Percentiles rank a stretch among this genome's conserved stretches.
These are phyloP conservation scores for Watsonalla binaria DNA, from an alignment of 2,888 invertebrate species.

Conservation along the genomic window DNA sequence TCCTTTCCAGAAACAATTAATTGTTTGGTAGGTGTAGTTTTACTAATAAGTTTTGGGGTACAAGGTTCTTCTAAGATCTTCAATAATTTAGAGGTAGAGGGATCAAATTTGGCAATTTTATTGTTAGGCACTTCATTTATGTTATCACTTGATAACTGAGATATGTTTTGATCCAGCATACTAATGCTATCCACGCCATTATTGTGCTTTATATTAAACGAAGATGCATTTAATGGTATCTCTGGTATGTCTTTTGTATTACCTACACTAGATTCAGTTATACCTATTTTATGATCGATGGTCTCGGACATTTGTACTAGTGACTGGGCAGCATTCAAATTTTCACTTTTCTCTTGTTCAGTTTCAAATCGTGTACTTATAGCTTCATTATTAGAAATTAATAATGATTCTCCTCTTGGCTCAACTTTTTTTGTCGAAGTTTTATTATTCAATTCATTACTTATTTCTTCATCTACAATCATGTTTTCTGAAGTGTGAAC, in stretches of 20 bases:
- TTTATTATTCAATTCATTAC: conserved; percentile 17
- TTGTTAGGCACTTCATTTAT: conserved; percentile 34
- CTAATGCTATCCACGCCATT: conserved; percentile 33
- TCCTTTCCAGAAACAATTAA: conserved; percentile 56
- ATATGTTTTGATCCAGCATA: conserved; percentile 43
- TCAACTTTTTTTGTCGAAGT: conserved; percentile 11
- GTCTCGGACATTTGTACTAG: conserved; percentile 73
- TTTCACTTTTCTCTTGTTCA: conserved; percentile 69
- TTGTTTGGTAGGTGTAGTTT: conserved; percentile 46
- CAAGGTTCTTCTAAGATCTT: conserved; percentile 77
- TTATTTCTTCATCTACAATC: conserved; percentile 7
- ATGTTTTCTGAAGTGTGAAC: conserved; percentile 18
- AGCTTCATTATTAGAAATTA: conserved; percentile 33
- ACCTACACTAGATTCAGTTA: conserved; percentile 35
- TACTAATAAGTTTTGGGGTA: conserved; percentile 44
- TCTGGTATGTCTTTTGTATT: conserved; percentile 32
- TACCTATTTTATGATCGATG: conserved; percentile 56
- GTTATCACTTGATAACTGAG: conserved; percentile 39
- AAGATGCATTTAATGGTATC: conserved; percentile 3
- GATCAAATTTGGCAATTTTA: conserved; percentile 48
- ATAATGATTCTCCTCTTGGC: conserved; percentile 19
- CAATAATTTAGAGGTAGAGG: conserved; percentile 75
- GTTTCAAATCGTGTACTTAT: conserved; percentile 57
- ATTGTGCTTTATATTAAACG: conserved; percentile 30
- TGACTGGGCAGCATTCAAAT: conserved; percentile 70